Evolutionary conservation across 2,113 vertebrate species (phyloP), one percentile per base, ranked within the genome.

Genomic region (Scortum barcoo): DNA sequence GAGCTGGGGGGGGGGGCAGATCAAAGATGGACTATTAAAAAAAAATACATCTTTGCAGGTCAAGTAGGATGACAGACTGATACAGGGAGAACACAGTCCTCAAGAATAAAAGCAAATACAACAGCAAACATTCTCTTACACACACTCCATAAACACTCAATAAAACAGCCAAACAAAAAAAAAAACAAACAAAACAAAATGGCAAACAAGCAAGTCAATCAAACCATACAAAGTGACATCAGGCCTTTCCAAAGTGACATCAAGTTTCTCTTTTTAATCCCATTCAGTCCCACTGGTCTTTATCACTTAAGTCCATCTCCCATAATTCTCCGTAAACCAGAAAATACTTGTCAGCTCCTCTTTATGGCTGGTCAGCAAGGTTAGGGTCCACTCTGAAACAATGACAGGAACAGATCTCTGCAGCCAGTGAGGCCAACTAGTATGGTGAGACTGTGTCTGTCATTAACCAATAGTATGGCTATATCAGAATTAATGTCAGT

Each of bases 241-340:
- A 92, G 91, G 92, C 88, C 87, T 93, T 93, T 90, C 91, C 93
- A 95, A 95, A 95, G 93, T 95, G 94, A 95, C 94, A 94, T 94
- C 91, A 90, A 91, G 91, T 94, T 93, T 90, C 80, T 89, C 79
- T 72, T 82, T 89, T 85, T 80, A 50, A 90, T 84, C 83, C 84
- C 88, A 84, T 87, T 88, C 81, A 74, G 79, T 81, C 81, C 85
- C 84, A 87, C 85, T 81, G 69, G 68, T 85, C 69, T 78, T 72
- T 24, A 88, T 80, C 66, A 66, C 33, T 68, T 67, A 60, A 83
- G 71, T 81, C 65, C 62, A 58, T 88, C 85, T 90, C 91, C 90
- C 89, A 91, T 46, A 50, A 81, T 83, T 89, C 68, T 90, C 66
- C 87, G 87, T 89, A 90, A 94, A 90, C 88, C 85, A 89, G 70